phyloP scores from a whole-genome alignment of 2,113 vertebrate genomes.

The Apistogramma diplotaenia region DNA sequence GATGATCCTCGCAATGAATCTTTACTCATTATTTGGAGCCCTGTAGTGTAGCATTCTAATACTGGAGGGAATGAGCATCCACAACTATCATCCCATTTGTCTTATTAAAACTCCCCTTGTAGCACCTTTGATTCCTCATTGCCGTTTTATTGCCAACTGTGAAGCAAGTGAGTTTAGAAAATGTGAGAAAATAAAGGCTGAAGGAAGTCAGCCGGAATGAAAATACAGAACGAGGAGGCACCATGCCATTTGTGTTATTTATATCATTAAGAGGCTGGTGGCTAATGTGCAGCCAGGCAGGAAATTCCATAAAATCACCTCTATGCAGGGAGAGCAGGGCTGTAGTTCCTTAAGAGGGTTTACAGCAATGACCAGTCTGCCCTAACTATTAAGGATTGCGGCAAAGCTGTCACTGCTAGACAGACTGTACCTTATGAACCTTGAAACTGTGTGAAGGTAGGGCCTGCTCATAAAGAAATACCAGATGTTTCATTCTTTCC shows the following conservation, averaged over 20 bases:
- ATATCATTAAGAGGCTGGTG: constrained; percentile 3
- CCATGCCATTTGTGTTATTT: constrained; percentile 9
- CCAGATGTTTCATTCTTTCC: not conserved
- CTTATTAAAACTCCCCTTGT: constrained; percentile 11
- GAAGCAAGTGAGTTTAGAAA: not conserved
- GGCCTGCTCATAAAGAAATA: not conserved
- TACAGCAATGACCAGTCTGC: not conserved
- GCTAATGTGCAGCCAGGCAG: constrained; percentile 8
- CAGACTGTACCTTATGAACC: not conserved
- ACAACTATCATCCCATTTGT: not conserved
- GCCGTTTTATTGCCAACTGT: not conserved
- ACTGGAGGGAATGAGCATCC: not conserved
- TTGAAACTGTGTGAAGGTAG: not conserved
- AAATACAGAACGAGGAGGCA: not conserved
- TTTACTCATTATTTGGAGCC: not conserved
- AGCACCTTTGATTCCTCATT: not conserved
- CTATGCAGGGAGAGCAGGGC: not conserved
- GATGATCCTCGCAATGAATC: not conserved
- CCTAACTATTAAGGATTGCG: not conserved
- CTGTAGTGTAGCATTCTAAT: not conserved
- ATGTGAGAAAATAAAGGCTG: not conserved
- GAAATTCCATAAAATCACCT: constrained; percentile 4
- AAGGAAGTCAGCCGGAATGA: constrained; percentile 10
- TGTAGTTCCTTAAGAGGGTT: not conserved
- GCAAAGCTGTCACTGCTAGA: not conserved